Evolutionary conservation across 2,888 invertebrate genomes (phyloP).

Genomic region (Rhamphomyia laevipes): DNA sequence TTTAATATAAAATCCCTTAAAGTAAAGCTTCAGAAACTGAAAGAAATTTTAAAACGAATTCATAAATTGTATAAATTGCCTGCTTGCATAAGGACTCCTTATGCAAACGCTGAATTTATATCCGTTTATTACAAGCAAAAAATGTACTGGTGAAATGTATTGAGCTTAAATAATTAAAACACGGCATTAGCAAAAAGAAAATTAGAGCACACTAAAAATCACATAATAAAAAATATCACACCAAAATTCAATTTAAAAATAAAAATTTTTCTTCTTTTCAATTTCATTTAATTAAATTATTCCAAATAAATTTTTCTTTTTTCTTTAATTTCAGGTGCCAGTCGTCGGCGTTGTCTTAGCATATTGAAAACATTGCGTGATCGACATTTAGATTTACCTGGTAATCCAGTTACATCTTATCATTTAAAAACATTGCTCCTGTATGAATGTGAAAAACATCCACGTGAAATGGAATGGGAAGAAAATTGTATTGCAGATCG

Average conservation of each 20-base stretch:
- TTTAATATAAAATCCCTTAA: no score
- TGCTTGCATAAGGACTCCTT: no score
- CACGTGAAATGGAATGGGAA: conserved; percentile 89
- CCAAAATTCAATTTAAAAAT: neutral
- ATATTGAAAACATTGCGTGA: conserved; percentile 85
- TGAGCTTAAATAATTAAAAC: no score
- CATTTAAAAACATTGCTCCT: conserved; percentile 82
- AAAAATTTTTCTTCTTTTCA: neutral
- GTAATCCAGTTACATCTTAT: conserved; percentile 84
- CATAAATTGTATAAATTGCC: no score
- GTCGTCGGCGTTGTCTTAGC: conserved; percentile 75
- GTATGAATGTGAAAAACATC: conserved; percentile 95
- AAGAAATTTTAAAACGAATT: no score
- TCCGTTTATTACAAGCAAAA: no score
- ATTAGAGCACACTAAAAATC: no score
- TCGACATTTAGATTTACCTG: conserved; percentile 76
- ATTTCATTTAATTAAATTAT: neutral
- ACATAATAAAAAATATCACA: no score
- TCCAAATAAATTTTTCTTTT: conserved; percentile 1
- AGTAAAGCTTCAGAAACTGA: no score
- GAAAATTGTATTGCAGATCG: conserved; percentile 84
- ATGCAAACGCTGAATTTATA: no score
- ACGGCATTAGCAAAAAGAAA: no score
- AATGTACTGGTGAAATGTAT: no score
- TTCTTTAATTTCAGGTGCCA: conserved; percentile 43